Base-by-base conservation (phyloP, 2,797 vertebrate species). In the Choloepus didactylus region DNA sequence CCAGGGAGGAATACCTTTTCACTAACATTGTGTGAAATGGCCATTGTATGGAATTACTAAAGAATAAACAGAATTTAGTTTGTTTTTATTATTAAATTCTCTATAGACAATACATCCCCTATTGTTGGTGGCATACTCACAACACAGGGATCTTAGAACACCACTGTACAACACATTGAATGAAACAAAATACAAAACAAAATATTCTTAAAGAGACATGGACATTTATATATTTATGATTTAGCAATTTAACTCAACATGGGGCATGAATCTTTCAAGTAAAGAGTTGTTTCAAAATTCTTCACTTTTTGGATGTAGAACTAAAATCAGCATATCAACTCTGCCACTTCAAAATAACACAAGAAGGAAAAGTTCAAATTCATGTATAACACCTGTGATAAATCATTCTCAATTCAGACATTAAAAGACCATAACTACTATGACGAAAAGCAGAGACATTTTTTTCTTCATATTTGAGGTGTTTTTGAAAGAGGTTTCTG, bases 231-330 rank as follows among this genome's bases (percentile, higher is more conserved):
- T 16, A 60, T 25, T 49, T 44, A 93, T 67, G 49, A 51, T 54
- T 80, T 16, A 66, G 7, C 35, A 88, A n/a, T 66, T 94, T 79
- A 87, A 60, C 79, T 80, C 41, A 92, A 12, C 16, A 9, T 59
- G 29, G 1, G 56, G 35, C 3, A 5, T 5, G 1, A 31, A 46
- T 73, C 64, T 76, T 91, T 66, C n/a, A 9, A 27, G 38, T 59
- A 46, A 81, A 87, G 35, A 49, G 23, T 54, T 79, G 1, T 27
- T 91, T 92, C 87, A 25, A 51, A 92, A 85, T 90, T 87, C 3
- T 51, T 77, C 41, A 73, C 18, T 44, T 41, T 64, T 67, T 54
- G 25, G 41, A 95, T 16, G 4, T 49, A 44, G 79, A 75, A 59
- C 11, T 79, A 60, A 94, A 80, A 86, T 66, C 67, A 46, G 29